Base-by-base conservation (phyloP, 2,888 invertebrate genomes). In the Myathropa florea region DNA sequence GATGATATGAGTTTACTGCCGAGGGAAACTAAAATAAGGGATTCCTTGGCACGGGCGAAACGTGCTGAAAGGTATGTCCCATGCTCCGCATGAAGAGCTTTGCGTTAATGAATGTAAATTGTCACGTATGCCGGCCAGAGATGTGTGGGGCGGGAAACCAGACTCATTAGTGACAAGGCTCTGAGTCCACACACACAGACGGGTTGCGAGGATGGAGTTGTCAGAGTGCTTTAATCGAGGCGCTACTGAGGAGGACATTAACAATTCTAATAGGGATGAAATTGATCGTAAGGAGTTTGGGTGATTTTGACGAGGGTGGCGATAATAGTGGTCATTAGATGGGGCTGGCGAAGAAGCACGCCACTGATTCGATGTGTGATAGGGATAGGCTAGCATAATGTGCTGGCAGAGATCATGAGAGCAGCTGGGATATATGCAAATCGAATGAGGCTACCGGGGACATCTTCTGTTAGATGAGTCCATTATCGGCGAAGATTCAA, bases 1-100 rank as follows among this genome's bases (percentile, higher is more conserved):
- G 72, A 72, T 76, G 55, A 77, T 68, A 72, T 72, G 33, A 59
- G 76, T 81, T 81, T 68, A 84, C 81, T 84, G 78, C 61, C 39
- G 55, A 61, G 28, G 18, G 67, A 46, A 18, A 81, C 55, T 75
- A 68, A 78, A 60, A 67, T 67, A 73, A 71, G 55, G 70, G 70
- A 65, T 76, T 26, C 70, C 55, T 70, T 63, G 18, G 18, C 46
- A 46, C n/a, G 21, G 14, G n/a, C 57, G 26, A 18, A 46, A 21
- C 61, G 28, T 59, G 18, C 26, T 23, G 30, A 53, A 33, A 30
- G 60, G 61, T 53, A 72, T 46, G 18, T 30, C 60, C 28, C 60
- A 46, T 63, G 23, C 10, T 36, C 23, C 21, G 21, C 36, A 26
- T 57, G 23, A 59, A n/a, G 18, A 9, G 26, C 57, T 46, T 28